A percentile compares a stretch with the other conserved stretches of the same genome.
phyloP scores from a whole-genome alignment of 2,113 vertebrate species.

The Sinocyclocheilus grahami region DNA sequence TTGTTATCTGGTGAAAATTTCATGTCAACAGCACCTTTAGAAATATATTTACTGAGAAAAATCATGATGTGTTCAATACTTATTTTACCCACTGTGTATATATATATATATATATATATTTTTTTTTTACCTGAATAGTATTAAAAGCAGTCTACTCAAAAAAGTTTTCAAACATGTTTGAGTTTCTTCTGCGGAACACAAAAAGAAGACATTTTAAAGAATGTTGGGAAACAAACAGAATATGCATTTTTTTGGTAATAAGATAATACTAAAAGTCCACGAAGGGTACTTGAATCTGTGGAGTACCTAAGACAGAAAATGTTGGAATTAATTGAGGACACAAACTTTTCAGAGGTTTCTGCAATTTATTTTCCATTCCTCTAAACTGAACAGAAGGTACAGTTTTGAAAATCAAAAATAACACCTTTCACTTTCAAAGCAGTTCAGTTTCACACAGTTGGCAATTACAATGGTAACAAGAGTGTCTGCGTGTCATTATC shows the following conservation, averaged over 20 bases:
- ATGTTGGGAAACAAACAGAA: background rate
- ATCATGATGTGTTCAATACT: too few relatives aligned
- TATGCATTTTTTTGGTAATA: background rate
- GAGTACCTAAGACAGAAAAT: background rate
- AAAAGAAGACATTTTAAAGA: background rate
- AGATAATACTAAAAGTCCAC: background rate
- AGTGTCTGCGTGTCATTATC: constrained; percentile 46
- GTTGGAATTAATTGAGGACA: constrained; percentile 13
- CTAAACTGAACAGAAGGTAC: constrained; percentile 59
- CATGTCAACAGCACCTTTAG: too few relatives aligned
- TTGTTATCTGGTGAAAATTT: too few relatives aligned
- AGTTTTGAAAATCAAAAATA: constrained; percentile 58
- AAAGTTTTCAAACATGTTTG: background rate
- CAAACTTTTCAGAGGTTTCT: constrained; percentile 56
- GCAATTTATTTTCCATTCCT: constrained; percentile 63
- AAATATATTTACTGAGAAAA: too few relatives aligned
- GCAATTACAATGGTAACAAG: constrained; percentile 57
- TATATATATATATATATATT: too few relatives aligned
- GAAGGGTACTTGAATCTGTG: background rate
- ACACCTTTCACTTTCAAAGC: constrained; percentile 59
- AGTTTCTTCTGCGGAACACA: background rate
- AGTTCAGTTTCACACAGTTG: constrained; percentile 57
- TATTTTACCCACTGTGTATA: too few relatives aligned
- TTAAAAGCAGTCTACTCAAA: too few relatives aligned
- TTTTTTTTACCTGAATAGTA: too few relatives aligned